A percentile compares a stretch with the other conserved stretches of the same genome.
Conservation (phyloP, 2,113 vertebrate genomes). For the Dipodomys merriami region DNA sequence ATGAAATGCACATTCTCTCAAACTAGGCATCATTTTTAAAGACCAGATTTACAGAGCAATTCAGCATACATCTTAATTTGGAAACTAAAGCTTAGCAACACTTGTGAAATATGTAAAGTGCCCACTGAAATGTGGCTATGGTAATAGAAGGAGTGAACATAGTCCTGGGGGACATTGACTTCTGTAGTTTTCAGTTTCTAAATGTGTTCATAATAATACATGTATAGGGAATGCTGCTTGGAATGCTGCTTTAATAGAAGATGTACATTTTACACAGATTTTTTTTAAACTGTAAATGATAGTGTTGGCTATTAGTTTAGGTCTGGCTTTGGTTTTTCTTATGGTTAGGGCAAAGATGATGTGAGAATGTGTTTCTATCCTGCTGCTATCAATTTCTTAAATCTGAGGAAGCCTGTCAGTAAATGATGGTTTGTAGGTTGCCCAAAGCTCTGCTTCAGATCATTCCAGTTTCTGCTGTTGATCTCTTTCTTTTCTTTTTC, state of each 20-base stretch:
- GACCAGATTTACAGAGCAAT: constrained; percentile 77
- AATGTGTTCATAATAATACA: constrained; percentile 21
- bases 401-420: not conserved
- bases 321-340: not conserved
- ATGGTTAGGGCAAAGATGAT: too few species aligned
- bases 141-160: constrained; percentile 37
- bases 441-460: not conserved
- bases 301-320: not conserved
- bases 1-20: constrained; percentile 80
- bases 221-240: not conserved
- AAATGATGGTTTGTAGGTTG: not conserved
- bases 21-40: constrained; percentile 77
- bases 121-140: constrained; percentile 36
- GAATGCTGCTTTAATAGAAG: not conserved
- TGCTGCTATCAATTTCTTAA: not conserved
- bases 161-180: not conserved
- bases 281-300: not conserved
- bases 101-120: constrained; percentile 68
- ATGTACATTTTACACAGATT: not conserved
- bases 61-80: constrained; percentile 79
- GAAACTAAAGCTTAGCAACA: constrained; percentile 76
- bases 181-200: constrained; percentile 27
- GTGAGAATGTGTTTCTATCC: not conserved
- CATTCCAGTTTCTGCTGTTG: too few species aligned
- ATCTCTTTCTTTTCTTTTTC: not conserved